Percentiles rank a stretch among this genome's conserved stretches.
Evolutionary conservation across 2,888 invertebrate species (phyloP).

Genomic region (Dilophus febrilis): DNA sequence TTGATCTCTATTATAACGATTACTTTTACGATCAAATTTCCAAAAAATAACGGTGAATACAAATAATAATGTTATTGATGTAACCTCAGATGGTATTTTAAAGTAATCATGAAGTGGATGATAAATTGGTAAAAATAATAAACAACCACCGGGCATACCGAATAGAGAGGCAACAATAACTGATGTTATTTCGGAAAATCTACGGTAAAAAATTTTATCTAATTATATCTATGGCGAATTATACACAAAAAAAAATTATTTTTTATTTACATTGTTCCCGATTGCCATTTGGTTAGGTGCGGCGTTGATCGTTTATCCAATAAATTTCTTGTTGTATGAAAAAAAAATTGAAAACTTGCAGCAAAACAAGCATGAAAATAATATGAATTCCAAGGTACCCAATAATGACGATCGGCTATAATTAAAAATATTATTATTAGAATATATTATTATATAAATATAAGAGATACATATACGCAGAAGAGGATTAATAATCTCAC

Average conservation of each 20-base stretch:
- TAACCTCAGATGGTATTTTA: constrained; percentile 53
- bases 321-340: constrained; percentile 38
- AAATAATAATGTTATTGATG: constrained; percentile 44
- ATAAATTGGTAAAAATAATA: constrained; percentile 55
- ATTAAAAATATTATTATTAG: not conserved
- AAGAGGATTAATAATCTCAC: not conserved
- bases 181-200: constrained; percentile 31
- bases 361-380: constrained; percentile 66
- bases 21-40: constrained; percentile 16
- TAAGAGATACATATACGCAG: too few species aligned
- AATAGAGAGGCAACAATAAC: constrained; percentile 41
- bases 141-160: constrained; percentile 55
- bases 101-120: constrained; percentile 57
- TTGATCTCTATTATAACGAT: constrained; percentile 1
- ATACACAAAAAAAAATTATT: not conserved
- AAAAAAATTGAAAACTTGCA: constrained; percentile 51
- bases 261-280: constrained; percentile 15
- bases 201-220: not conserved
- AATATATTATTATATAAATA: too few species aligned
- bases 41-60: constrained; percentile 42
- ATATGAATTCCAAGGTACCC: constrained; percentile 72
- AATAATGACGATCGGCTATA: constrained; percentile 51
- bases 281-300: constrained; percentile 40
- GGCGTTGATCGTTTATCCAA: constrained; percentile 31
- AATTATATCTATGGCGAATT: not conserved